Percentiles rank a stretch among this genome's conserved stretches.
Conservation (phyloP, 2,113 vertebrate genomes). For the Chiloscyllium plagiosum region DNA sequence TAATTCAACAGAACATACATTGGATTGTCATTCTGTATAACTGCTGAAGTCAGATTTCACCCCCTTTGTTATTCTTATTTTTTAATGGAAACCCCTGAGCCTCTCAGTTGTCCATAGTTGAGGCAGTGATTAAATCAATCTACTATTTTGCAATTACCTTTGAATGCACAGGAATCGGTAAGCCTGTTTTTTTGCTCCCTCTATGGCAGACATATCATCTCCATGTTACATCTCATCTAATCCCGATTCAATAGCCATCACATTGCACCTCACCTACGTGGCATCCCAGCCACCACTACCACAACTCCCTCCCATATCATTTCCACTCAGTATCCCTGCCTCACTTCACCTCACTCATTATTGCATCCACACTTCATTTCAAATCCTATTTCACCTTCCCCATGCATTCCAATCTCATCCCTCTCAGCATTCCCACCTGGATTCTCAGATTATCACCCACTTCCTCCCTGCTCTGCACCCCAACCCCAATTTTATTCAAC, state of each 20-base stretch:
- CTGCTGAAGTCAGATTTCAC: not conserved
- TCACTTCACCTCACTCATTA: too few species aligned
- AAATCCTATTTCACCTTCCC: not conserved
- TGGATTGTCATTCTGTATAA: not conserved
- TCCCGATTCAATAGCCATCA: too few species aligned
- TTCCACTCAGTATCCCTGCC: too few species aligned
- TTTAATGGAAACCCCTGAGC: not conserved
- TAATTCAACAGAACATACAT: not conserved
- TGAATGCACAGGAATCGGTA: not conserved
- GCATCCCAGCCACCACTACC: too few species aligned
- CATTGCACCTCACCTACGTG: too few species aligned
- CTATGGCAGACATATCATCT: not conserved
- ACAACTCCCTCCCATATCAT: too few species aligned
- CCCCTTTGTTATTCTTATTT: not conserved
- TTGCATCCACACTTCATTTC: not conserved
- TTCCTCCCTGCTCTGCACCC: not conserved
- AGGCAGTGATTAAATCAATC: not conserved
- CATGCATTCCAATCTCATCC: not conserved
- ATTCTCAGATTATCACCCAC: not conserved
- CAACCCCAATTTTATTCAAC: too few species aligned
- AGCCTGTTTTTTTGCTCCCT: not conserved
- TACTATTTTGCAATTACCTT: not conserved
- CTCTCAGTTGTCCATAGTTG: not conserved
- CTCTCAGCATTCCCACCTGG: not conserved
- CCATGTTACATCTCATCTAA: not conserved